Conservation (phyloP, 1,140 invertebrate genomes). For the Carposina sasakii region DNA sequence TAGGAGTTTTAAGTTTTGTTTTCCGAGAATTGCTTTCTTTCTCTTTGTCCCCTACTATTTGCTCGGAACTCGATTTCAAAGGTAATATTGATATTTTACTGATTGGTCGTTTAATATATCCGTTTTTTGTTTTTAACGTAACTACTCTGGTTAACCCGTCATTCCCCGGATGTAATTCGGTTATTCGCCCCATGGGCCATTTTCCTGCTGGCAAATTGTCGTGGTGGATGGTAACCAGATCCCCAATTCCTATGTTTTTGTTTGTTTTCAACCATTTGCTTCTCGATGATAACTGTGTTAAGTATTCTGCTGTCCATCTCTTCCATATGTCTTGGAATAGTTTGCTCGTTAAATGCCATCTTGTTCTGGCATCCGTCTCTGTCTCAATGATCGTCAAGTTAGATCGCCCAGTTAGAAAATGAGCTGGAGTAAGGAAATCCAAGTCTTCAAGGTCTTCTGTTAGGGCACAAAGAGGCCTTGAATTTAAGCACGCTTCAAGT, state of each 20-base stretch:
- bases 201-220: conserved; percentile 31
- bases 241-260: conserved; percentile 7
- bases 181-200: conserved; percentile 41
- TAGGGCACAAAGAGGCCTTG: not conserved
- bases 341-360: conserved; percentile 13
- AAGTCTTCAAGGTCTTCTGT: conserved; percentile 15
- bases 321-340: conserved; percentile 33
- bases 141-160: conserved; percentile 42
- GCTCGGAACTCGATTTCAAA: not conserved
- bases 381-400: conserved; percentile 4
- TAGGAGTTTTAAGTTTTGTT: not conserved
- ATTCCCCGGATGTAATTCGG: conserved; percentile 31
- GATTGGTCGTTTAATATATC: conserved; percentile 13
- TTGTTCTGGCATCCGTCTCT: not conserved
- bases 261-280: conserved; percentile 23
- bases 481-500: not conserved
- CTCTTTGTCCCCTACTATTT: not conserved
- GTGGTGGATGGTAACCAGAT: conserved; percentile 36
- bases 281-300: conserved; percentile 22
- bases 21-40: not conserved
- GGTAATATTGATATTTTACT: conserved; percentile 5
- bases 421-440: conserved; percentile 8
- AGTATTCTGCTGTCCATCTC: conserved; percentile 30
- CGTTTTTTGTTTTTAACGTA: conserved; percentile 27
- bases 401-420: conserved; percentile 10